Evolutionary conservation across 1,140 invertebrate genomes (phyloP).

Genomic region (Leucophenga varia): DNA sequence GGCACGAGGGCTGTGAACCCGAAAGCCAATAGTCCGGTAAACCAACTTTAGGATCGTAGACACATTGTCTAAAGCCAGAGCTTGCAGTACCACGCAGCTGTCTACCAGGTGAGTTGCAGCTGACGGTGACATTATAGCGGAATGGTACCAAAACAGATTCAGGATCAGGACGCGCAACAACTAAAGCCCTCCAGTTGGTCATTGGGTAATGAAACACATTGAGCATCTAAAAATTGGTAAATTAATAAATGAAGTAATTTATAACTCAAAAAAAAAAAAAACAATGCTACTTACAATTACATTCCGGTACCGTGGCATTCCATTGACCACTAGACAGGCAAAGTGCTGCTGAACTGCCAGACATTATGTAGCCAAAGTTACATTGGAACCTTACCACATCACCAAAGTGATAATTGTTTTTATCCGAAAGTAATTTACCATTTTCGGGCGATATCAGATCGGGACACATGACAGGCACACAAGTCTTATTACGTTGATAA

Average conservation of each 20-base stretch:
- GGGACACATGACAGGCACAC: slow-evolving; percentile 90
- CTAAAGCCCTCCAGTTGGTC: slow-evolving; percentile 83
- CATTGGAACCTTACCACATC: slow-evolving; percentile 91
- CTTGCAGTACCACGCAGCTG: slow-evolving; percentile 77
- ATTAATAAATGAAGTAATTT: no score
- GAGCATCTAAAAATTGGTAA: slow-evolving; percentile 77
- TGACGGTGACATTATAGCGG: slow-evolving; percentile 85
- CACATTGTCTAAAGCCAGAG: slow-evolving; percentile 86
- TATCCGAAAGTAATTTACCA: slow-evolving; percentile 82
- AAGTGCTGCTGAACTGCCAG: slow-evolving; percentile 77
- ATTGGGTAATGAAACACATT: slow-evolving; percentile 86
- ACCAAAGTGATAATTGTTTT: slow-evolving; percentile 82
- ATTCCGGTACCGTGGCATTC: slow-evolving; percentile 92
- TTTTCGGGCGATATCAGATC: slow-evolving; percentile 79
- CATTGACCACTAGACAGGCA: slow-evolving; percentile 89
- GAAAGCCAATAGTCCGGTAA: slow-evolving; percentile 91
- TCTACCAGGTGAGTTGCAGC: slow-evolving; percentile 75
- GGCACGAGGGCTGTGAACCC: slow-evolving; percentile 80
- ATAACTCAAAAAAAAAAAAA: slow-evolving; percentile 9
- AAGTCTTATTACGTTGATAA: slow-evolving; percentile 92
- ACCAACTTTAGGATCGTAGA: slow-evolving; percentile 90
- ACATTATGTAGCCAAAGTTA: slow-evolving; percentile 91
- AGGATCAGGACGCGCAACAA: slow-evolving; percentile 72
- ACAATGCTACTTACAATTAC: slow-evolving; percentile 72
- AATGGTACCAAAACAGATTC: slow-evolving; percentile 83